Evolutionary conservation across 2,888 invertebrate species (phyloP).

Genomic region (Microctonus aethiopoides): DNA sequence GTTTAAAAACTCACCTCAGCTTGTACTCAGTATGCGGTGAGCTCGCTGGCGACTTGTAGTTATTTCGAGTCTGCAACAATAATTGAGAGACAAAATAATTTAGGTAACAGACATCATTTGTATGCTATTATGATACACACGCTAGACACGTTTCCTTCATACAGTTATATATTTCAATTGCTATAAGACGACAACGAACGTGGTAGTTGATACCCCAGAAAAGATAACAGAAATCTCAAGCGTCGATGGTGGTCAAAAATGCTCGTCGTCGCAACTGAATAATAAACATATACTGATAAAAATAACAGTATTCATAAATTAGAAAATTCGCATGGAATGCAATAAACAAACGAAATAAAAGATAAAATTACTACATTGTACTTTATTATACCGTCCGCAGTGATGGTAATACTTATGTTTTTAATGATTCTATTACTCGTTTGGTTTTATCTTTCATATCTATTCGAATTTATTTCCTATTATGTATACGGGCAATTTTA

Average conservation of each 20-base stretch:
- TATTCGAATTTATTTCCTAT: too few species aligned
- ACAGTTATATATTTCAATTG: neutral
- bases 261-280: neutral
- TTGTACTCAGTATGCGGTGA: conserved; percentile 59
- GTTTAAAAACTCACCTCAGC: conserved; percentile 53
- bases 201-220: conserved; percentile 36
- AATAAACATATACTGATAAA: neutral
- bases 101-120: neutral
- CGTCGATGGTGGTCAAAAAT: neutral
- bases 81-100: conserved; percentile 16
- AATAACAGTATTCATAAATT: neutral
- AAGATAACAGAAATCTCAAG: neutral
- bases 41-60: conserved; percentile 58
- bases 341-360: too few species aligned
- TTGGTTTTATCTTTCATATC: too few species aligned
- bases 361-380: too few species aligned
- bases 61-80: conserved; percentile 59
- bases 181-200: conserved; percentile 30
- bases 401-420: too few species aligned
- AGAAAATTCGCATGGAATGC: too few species aligned
- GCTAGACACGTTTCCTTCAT: neutral
- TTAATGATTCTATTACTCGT: too few species aligned
- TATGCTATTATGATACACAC: neutral
- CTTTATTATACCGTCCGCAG: too few species aligned
- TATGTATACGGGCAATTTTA: too few species aligned